Base-by-base conservation (phyloP, 2,888 invertebrate genomes). In the Hydroisotoma schaefferi region DNA sequence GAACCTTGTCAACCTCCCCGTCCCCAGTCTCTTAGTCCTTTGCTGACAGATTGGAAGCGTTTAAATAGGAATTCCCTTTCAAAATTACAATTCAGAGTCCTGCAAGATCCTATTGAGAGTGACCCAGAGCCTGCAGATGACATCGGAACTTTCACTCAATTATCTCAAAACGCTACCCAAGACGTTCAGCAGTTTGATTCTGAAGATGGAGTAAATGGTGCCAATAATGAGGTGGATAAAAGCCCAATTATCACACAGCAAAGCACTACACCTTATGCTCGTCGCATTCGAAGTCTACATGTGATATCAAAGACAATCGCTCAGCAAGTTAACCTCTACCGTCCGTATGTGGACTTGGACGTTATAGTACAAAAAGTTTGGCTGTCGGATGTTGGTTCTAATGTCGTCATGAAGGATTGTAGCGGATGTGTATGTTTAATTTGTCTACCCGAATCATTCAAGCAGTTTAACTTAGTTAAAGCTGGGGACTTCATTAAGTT, bases 291-390 rank as follows among this genome's bases (percentile, higher is more conserved):
- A 28, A 15, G 6, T 52, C 10, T 4, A 10, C 1, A 59, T 53
- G 18, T 10, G n/a, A n/a, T n/a, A n/a, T n/a, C 4, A 2, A 57
- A 60, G 12, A 60, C 65, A 6, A 43, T 63, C 6, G 27, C 33
- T 18, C 60, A 60, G 18, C 65, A 66, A 48, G 44, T 38, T 4
- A 4, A 28, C 15, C 18, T 37, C 10, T 44, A 48, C 26, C 33
- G 47, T 23, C 10, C 47, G 12, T 54, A 20, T 2, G 29, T 63
- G 18, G 43, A 57, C 25, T 15, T 66, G n/a, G 60, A 66, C 25
- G 59, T 47, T 38, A 51, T 66, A 25, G 26, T 66, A 18, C 59
- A 57, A 28, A 40, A 5, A 10, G n/a, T 40, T 5, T 40, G 40
- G 40, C n/a, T 20, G 5, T 40, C 40, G 40, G n/a, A 5, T 8